Base-by-base conservation (phyloP, 2,888 invertebrate genomes). In the Epistrophe eligans region DNA sequence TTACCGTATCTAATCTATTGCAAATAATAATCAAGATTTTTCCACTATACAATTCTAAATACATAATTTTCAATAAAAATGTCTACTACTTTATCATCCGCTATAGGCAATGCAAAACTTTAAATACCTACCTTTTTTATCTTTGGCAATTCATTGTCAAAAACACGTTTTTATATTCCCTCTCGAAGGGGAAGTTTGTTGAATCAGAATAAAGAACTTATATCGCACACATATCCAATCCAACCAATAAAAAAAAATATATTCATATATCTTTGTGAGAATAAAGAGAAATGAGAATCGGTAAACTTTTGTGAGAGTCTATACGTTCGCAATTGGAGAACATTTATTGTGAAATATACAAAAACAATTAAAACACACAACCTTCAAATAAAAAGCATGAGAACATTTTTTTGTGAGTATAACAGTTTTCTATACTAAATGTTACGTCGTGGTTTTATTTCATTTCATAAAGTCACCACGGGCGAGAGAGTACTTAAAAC, bases 401-500 rank as follows among this genome's bases (percentile, higher is more conserved):
- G 85, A 85, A 82, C 62, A 70, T 76, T 79, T 81, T n/a, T 77
- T 64, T 67, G 58, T 82, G 72, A 79, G 87, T 87, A 87, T 87
- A 87, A 87, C 87, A 87, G 87, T 87, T 83, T 83, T 83, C 87
- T 45, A 70, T 55, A 87, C 74, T 58, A 66, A 70, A 84, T 87
- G 82, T 88, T 88, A 88, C 84, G 84, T 89, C 88, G 88, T 80
- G 87, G 77, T 88, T 85, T 89, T 88, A 83, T 88, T 84, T 88
- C 82, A 83, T 83, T 84, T 88, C 88, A 88, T 77, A 88, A 87
- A 89, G 80, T 88, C 85, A 83, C 77, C 88, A 88, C 87, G 88
- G 81, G 73, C 85, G 88, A 88, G 89, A 89, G 88, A 85, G 83
- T 88, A 89, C 88, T 88, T 88, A 89, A 80, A 83, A 80, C 85